Percentiles rank a stretch among this genome's conserved stretches.
These are phyloP conservation scores for Galaxea fascicularis DNA, from an alignment of 92 coral and sea anemone genomes.

Conservation along the genomic window DNA sequence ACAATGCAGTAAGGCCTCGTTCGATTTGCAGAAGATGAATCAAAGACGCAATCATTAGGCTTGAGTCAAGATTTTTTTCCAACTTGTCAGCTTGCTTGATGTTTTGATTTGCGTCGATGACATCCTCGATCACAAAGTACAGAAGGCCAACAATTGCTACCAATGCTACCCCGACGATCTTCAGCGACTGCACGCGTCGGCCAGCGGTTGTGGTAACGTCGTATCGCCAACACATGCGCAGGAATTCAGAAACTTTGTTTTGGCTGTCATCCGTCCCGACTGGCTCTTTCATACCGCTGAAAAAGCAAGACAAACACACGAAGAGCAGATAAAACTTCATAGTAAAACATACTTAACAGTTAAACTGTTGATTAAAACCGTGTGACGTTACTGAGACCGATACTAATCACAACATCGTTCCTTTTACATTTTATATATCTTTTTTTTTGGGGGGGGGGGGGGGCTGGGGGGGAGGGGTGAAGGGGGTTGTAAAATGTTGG, in stretches of 20 bases:
- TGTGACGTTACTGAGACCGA: too few species aligned
- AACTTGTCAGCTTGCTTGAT: slow-evolving; percentile 34
- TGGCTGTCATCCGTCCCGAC: background rate
- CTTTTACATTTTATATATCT: too few species aligned
- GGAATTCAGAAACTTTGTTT: slow-evolving; percentile 1
- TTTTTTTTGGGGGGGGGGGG: too few species aligned
- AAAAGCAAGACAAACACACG: background rate
- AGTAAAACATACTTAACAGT: too few species aligned
- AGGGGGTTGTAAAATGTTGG: too few species aligned
- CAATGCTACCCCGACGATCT: slow-evolving; percentile 73
- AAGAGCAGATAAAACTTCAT: too few species aligned
- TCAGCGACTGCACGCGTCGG: slow-evolving; percentile 56
- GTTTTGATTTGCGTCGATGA: slow-evolving; percentile 33
- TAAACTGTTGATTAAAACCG: too few species aligned
- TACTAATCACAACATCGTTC: too few species aligned
- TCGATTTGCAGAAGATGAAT: slow-evolving; percentile 79
- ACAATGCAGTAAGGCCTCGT: slow-evolving; percentile 75
- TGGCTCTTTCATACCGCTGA: background rate
- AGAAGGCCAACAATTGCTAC: slow-evolving; percentile 59
- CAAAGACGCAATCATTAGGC: slow-evolving; percentile 62
- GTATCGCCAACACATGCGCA: slow-evolving; percentile 53
- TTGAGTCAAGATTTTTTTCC: slow-evolving; percentile 45
- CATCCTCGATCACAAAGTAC: slow-evolving; percentile 61
- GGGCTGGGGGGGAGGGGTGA: too few species aligned
- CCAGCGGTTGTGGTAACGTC: slow-evolving; percentile 63